Evolutionary conservation across 2,888 invertebrate genomes (phyloP).

Genomic region (Chymomyza caudatula): DNA sequence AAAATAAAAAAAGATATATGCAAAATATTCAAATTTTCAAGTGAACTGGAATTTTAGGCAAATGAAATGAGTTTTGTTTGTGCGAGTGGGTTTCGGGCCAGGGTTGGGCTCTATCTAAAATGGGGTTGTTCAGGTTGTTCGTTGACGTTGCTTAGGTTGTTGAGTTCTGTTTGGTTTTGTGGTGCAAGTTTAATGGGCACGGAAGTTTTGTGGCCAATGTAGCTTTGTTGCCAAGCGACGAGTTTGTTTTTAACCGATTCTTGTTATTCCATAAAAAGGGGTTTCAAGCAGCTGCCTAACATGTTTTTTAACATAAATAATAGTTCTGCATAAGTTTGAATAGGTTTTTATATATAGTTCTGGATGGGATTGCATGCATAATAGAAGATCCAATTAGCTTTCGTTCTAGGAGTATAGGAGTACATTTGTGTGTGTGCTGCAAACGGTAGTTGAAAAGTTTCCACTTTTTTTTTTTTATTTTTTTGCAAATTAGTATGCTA

Average conservation of each 20-base stretch:
- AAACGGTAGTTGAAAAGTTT: background rate
- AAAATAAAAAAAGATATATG: constrained; percentile 52
- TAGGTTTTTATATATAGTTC: too few relatives aligned
- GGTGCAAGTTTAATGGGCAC: constrained; percentile 24
- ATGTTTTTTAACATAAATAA: background rate
- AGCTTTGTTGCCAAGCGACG: constrained; percentile 41
- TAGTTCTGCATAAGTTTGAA: background rate
- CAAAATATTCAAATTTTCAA: constrained; percentile 69
- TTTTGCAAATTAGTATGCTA: too few relatives aligned
- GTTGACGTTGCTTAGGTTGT: background rate
- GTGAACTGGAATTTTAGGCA: constrained; percentile 69
- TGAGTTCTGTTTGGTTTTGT: background rate
- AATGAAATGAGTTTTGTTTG: constrained; percentile 62
- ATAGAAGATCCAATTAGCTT: background rate
- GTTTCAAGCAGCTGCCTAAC: constrained; percentile 14
- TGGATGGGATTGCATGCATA: background rate
- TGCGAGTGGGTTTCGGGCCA: background rate
- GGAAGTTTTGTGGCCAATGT: constrained; percentile 23
- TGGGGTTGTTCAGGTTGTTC: constrained; percentile 46
- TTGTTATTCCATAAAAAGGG: background rate
- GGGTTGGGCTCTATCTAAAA: background rate
- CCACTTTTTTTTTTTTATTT: background rate
- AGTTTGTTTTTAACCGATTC: constrained; percentile 47
- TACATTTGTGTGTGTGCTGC: background rate
- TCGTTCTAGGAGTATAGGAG: background rate